A percentile compares a stretch with the other conserved stretches of the same genome.
Conservation (phyloP, 2,113 vertebrate species). For the Sorex araneus region DNA sequence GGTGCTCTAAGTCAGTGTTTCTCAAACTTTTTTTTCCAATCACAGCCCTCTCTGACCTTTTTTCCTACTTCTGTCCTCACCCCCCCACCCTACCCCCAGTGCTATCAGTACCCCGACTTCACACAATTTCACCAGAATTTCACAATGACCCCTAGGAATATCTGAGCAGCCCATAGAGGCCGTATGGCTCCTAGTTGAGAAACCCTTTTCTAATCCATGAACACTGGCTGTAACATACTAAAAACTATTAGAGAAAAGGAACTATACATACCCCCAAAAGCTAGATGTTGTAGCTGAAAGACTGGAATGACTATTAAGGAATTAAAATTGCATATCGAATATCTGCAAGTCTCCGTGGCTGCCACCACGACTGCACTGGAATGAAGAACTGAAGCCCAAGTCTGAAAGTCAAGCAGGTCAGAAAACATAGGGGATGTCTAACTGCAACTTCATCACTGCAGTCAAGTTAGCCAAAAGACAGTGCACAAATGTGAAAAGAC, state of each 20-base stretch:
- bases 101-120: too few species aligned
- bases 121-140: too few species aligned
- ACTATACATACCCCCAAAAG: neutral
- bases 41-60: too few species aligned
- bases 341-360: neutral
- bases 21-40: too few species aligned
- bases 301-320: conserved; percentile 22
- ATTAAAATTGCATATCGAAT: conserved; percentile 34
- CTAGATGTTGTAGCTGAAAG: conserved; percentile 3
- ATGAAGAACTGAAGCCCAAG: conserved; percentile 25
- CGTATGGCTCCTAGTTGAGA: too few species aligned
- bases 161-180: too few species aligned
- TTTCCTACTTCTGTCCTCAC: too few species aligned
- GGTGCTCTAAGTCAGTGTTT: neutral
- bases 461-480: neutral
- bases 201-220: neutral
- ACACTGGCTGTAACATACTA: neutral
- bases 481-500: neutral
- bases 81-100: too few species aligned
- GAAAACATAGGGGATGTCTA: neutral
- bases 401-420: conserved; percentile 20
- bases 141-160: too few species aligned
- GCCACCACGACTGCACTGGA: conserved; percentile 1
- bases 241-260: conserved; percentile 17
- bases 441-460: neutral